These are phyloP conservation scores for Illadopsis cleaveri DNA, from an alignment of 2,113 vertebrate species.

Conservation along the genomic window DNA sequence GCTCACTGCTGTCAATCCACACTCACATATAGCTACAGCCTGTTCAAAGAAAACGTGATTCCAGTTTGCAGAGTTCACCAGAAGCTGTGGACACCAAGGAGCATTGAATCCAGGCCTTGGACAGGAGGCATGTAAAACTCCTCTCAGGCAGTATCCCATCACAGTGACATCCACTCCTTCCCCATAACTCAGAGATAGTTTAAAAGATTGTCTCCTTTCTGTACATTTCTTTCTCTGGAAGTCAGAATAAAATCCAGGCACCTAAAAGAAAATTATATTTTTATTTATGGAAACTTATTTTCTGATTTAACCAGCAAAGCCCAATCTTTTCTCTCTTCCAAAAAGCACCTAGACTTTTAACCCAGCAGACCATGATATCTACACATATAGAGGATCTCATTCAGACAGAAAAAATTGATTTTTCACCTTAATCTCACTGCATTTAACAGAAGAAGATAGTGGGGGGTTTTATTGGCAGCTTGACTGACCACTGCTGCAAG, in stretches of 20 bases:
- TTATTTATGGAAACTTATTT: background rate
- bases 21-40: background rate
- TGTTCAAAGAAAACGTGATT: background rate
- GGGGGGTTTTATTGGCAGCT: background rate
- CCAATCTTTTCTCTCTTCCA: background rate
- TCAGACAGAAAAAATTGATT: background rate
- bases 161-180: background rate
- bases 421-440: background rate
- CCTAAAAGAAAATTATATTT: background rate
- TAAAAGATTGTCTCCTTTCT: background rate
- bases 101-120: background rate
- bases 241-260: background rate
- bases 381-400: background rate
- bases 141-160: background rate
- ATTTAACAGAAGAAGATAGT: background rate
- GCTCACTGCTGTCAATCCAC: background rate
- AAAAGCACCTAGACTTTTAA: background rate
- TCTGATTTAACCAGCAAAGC: background rate
- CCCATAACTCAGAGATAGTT: background rate
- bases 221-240: background rate
- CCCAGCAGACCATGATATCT: background rate
- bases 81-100: background rate
- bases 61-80: background rate
- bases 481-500: background rate
- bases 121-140: background rate